Conservation (phyloP, 92 coral and sea anemone species). For the Parazoanthus swiftii region DNA sequence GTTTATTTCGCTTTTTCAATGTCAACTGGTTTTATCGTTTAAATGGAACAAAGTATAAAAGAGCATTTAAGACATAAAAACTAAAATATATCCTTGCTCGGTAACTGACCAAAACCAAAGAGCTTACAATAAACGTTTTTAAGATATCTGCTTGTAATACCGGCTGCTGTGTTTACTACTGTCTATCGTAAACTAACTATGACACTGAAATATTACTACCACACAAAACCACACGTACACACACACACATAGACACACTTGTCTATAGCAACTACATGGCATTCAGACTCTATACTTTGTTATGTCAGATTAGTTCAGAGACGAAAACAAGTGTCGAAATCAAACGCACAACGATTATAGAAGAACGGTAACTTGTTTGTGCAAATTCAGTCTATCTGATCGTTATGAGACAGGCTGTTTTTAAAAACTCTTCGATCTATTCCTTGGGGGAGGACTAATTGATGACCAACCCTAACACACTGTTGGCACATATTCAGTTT, state of each 20-base stretch:
- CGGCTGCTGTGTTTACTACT: neutral
- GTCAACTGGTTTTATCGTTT: neutral
- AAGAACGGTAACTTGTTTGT: neutral
- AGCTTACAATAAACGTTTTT: neutral
- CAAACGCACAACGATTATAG: neutral
- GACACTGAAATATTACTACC: neutral
- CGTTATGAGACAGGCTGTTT: neutral
- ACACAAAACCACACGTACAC: neutral
- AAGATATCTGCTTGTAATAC: neutral
- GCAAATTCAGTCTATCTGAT: neutral
- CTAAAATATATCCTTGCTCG: neutral
- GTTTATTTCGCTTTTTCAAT: neutral
- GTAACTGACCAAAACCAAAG: neutral
- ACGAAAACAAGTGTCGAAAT: neutral
- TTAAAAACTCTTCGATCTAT: neutral
- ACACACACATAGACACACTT: neutral
- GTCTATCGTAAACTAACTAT: neutral
- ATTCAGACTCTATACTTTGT: neutral
- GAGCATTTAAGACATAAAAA: neutral
- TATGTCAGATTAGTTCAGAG: neutral
- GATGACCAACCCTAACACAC: constrained; percentile 12
- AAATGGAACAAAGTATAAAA: neutral
- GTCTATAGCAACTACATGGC: neutral
- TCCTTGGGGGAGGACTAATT: neutral
- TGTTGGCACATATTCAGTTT: constrained; percentile 16